Base-by-base conservation (phyloP, 1,140 invertebrate species). In the Calephelis virginiensis region DNA sequence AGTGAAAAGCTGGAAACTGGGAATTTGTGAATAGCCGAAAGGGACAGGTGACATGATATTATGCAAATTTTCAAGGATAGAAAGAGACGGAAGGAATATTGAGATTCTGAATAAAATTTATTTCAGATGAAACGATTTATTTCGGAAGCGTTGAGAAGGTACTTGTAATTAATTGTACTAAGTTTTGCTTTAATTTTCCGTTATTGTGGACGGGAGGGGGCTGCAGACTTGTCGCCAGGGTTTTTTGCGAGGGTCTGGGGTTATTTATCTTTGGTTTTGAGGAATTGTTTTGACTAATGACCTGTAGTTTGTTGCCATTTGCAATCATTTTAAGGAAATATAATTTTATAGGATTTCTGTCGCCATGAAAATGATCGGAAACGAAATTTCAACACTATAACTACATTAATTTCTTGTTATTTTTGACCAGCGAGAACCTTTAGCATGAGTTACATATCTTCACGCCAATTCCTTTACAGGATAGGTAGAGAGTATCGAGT, bases 81-180 rank as follows among this genome's bases (percentile, higher is more conserved):
- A 87, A 73, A 67, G 81, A 76, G 84, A 84, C 68, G 67, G 73
- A 73, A 63, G 56, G 64, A 69, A 61, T 64, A 69, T 71, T 75
- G 76, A 80, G 75, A 78, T 86, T 86, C 76, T 70, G 76, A 77
- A 80, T 81, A 80, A 80, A 86, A 87, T 86, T 81, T 85, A 85
- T 83, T 78, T 74, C 76, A 78, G 82, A 86, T 85, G 82, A 89
- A 87, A 90, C 83, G 86, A 90, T 89, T 90, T 91, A 91, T 91
- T 86, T 89, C 86, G 82, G 81, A 86, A 87, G 81, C 89, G 83
- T 85, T 82, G 78, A 89, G 53, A 59, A 59, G 75, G 76, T 81
- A 83, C 84, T 87, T 79, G 79, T 84, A 89, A 87, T 91, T 91
- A 91, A 91, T 91, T 89, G 89, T 78, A 77, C 74, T 78, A 89